Percentiles rank a stretch among this genome's conserved stretches.
Evolutionary conservation across 2,113 vertebrate genomes (phyloP).

Genomic region (Brachyhypopomus gauderio): DNA sequence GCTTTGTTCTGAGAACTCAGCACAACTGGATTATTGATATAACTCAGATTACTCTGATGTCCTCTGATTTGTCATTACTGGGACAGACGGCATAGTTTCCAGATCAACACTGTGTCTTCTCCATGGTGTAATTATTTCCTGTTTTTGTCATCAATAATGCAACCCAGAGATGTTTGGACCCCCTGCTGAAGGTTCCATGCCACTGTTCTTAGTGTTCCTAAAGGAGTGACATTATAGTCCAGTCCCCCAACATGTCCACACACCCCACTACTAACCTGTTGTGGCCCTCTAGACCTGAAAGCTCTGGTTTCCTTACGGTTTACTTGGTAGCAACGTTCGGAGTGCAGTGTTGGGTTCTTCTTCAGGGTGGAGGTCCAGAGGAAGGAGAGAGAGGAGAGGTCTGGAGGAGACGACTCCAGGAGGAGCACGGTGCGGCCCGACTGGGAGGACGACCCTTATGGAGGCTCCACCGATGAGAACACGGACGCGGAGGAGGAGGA

Average conservation of each 20-base stretch:
- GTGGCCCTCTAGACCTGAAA: too few species aligned
- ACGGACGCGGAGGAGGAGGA: slow-evolving; percentile 79
- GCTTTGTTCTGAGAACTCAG: not conserved
- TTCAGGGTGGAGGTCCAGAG: slow-evolving; percentile 75
- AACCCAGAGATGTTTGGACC: too few species aligned
- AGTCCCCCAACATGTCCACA: too few species aligned
- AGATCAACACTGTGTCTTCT: not conserved
- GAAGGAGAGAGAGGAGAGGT: not conserved
- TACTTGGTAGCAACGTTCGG: not conserved
- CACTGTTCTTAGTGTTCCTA: too few species aligned
- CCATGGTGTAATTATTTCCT: not conserved
- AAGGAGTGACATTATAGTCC: too few species aligned
- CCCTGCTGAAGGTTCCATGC: too few species aligned
- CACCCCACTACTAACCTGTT: too few species aligned
- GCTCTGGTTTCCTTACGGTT: not conserved
- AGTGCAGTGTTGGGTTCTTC: not conserved
- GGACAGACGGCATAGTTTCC: not conserved
- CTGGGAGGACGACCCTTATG: slow-evolving; percentile 77
- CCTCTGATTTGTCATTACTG: not conserved
- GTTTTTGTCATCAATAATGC: too few species aligned
- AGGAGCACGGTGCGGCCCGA: not conserved
- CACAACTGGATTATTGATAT: not conserved
- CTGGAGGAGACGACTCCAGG: slow-evolving; percentile 8
- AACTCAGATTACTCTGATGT: not conserved
- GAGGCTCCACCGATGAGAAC: slow-evolving; percentile 88